phyloP scores from a whole-genome alignment of 2,113 vertebrate genomes.

The Dicerorhinus sumatrensis region DNA sequence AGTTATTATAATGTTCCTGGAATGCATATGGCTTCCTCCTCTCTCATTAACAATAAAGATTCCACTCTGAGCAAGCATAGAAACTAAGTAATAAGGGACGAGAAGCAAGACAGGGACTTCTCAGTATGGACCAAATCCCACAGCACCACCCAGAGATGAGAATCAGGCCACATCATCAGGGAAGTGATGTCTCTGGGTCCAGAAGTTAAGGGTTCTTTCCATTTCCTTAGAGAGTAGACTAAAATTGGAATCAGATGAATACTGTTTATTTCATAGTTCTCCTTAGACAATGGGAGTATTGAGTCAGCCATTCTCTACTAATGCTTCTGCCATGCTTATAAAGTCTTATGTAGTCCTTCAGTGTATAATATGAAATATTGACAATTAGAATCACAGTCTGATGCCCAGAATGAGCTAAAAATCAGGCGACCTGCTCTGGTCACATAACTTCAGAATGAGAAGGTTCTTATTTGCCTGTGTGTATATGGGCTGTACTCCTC shows the following conservation, averaged over 20 bases:
- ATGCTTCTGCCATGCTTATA: not conserved
- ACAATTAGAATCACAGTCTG: not conserved
- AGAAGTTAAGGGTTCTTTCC: too few species aligned
- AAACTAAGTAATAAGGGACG: not conserved
- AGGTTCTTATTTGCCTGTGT: fast-evolving
- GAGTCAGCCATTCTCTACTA: not conserved
- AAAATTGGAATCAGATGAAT: not conserved
- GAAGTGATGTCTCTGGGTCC: not conserved
- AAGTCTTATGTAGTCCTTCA: not conserved
- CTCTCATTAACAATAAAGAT: not conserved
- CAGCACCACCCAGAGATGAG: not conserved
- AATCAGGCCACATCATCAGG: not conserved
- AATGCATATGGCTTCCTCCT: too few species aligned
- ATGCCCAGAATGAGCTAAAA: not conserved
- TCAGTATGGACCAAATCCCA: not conserved
- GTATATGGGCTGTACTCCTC: not conserved
- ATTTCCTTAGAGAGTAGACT: not conserved
- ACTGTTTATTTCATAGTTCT: not conserved
- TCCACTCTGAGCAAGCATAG: not conserved
- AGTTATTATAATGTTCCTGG: not conserved
- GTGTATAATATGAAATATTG: not conserved
- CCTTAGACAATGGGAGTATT: not conserved
- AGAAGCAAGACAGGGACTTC: not conserved
- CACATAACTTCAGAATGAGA: too few species aligned
- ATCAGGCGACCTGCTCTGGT: not conserved